phyloP scores from a whole-genome alignment of 2,113 vertebrate species.

The Xyrauchen texanus region DNA sequence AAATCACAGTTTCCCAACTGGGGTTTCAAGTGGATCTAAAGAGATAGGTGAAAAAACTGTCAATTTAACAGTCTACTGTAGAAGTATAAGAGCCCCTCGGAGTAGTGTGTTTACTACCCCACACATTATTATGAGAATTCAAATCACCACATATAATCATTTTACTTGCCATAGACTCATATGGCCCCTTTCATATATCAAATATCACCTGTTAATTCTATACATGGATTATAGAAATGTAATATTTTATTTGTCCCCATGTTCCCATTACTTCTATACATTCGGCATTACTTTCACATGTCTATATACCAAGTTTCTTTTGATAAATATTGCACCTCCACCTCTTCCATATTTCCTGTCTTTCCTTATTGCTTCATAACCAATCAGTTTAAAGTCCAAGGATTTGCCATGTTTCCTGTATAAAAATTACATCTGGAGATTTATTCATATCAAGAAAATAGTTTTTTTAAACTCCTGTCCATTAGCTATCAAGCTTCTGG shows the following conservation, averaged over 20 bases:
- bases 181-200: neutral
- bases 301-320: neutral
- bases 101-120: neutral
- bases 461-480: too few relatives aligned
- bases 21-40: too few relatives aligned
- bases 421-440: too few relatives aligned
- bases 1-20: too few relatives aligned
- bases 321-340: neutral
- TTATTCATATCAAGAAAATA: too few relatives aligned
- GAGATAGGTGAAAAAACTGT: too few relatives aligned
- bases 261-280: neutral
- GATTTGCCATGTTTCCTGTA: too few relatives aligned
- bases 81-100: too few relatives aligned
- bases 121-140: neutral
- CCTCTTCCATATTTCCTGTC: neutral
- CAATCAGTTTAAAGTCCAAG: too few relatives aligned
- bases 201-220: neutral
- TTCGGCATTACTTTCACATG: neutral
- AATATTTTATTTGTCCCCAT: neutral
- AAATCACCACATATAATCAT: conserved; percentile 1
- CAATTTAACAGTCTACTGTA: too few relatives aligned
- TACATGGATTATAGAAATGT: neutral
- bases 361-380: neutral
- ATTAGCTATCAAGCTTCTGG: too few relatives aligned
- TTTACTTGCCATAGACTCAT: neutral